phyloP scores from a whole-genome alignment of 1,140 invertebrate species.

The Lineus longissimus region DNA sequence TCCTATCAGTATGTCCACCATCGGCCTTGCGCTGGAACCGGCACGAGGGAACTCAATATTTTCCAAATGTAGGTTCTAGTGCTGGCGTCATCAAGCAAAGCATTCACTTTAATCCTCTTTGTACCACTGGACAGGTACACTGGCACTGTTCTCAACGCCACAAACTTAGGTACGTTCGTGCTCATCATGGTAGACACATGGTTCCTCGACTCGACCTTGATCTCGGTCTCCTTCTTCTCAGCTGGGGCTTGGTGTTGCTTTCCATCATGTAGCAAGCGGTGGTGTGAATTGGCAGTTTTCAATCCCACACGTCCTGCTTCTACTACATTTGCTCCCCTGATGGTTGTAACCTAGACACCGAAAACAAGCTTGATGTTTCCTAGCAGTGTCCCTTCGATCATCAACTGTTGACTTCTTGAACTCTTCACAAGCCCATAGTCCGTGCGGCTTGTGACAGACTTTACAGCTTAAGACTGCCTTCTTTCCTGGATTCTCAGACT shows the following conservation, averaged over 20 bases:
- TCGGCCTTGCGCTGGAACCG: no score
- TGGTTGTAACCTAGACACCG: not conserved
- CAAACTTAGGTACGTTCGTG: no score
- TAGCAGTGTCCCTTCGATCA: not conserved
- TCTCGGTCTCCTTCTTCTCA: no score
- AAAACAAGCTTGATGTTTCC: not conserved
- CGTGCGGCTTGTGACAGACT: not conserved
- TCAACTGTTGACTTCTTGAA: not conserved
- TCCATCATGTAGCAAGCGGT: constrained; percentile 1
- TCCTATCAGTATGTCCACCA: no score
- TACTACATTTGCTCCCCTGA: not conserved
- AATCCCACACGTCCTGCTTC: not conserved
- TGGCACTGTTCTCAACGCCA: no score
- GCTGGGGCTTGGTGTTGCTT: not conserved
- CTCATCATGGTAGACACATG: not conserved
- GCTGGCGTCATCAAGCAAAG: no score
- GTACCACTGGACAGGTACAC: no score
- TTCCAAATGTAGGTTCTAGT: no score
- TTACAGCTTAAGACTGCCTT: not conserved
- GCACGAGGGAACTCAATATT: no score
- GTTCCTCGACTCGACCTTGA: no score
- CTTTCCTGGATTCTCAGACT: no score
- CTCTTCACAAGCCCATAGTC: not conserved
- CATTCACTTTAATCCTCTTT: no score
- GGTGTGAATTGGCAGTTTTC: not conserved